Conservation (phyloP, 1,140 invertebrate genomes). For the Conopomorpha cramerella region DNA sequence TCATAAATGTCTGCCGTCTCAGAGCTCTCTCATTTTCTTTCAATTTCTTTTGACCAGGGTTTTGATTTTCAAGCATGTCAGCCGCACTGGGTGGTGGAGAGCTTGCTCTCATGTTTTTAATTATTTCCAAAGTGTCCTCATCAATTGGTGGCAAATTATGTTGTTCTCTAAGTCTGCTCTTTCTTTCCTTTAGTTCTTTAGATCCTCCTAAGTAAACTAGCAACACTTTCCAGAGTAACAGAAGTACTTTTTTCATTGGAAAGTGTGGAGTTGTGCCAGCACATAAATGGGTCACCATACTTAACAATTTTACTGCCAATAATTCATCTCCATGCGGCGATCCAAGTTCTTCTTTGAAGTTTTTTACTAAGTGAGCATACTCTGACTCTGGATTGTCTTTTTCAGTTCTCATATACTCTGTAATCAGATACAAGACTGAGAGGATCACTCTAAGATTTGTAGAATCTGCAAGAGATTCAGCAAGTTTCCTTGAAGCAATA, state of each 20-base stretch:
- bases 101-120: conserved; percentile 89
- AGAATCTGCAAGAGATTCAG: conserved; percentile 90
- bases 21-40: conserved; percentile 54
- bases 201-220: conserved; percentile 90
- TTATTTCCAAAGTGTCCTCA: conserved; percentile 94
- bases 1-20: conserved; percentile 76
- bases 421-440: conserved; percentile 92
- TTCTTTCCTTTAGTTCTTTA: conserved; percentile 75
- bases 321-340: conserved; percentile 77
- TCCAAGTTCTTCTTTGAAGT: conserved; percentile 83
- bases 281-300: conserved; percentile 94
- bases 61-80: conserved; percentile 89
- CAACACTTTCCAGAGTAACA: conserved; percentile 95
- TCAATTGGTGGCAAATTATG: conserved; percentile 74
- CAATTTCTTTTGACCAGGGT: conserved; percentile 69
- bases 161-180: conserved; percentile 73
- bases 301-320: conserved; percentile 84
- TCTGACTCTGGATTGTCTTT: conserved; percentile 65
- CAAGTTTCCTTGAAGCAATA: conserved; percentile 82
- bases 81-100: conserved; percentile 92
- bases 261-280: conserved; percentile 93
- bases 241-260: conserved; percentile 96
- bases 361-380: conserved; percentile 71
- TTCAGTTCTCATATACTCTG: conserved; percentile 84
- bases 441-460: conserved; percentile 89